phyloP scores from a whole-genome alignment of 2,888 invertebrate genomes.

The Emmelina monodactyla region DNA sequence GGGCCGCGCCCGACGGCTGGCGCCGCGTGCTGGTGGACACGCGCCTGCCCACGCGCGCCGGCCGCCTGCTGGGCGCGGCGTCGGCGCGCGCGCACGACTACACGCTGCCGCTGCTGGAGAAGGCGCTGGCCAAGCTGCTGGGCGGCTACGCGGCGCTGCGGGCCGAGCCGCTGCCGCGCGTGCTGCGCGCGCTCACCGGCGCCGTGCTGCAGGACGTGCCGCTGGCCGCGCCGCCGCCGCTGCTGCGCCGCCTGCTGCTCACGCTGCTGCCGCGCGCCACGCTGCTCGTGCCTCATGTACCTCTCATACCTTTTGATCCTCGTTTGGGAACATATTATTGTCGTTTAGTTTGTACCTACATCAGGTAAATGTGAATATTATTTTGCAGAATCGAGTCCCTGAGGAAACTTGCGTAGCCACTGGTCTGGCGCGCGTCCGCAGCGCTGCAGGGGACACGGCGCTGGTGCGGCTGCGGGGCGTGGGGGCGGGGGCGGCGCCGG shows the following conservation, averaged over 20 bases:
- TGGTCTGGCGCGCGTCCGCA: neutral
- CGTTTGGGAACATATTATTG: too few relatives aligned
- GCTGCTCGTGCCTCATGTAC: neutral
- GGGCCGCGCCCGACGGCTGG: slow-evolving; percentile 80
- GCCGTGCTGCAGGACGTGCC: neutral
- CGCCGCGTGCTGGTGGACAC: slow-evolving; percentile 79
- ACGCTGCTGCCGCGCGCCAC: neutral
- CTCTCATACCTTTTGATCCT: too few relatives aligned
- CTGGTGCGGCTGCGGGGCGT: neutral
- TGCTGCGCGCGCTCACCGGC: neutral
- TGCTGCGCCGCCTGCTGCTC: neutral
- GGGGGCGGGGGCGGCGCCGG: neutral
- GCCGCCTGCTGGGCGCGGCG: slow-evolving; percentile 55
- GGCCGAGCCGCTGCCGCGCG: neutral
- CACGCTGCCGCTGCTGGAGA: slow-evolving; percentile 80
- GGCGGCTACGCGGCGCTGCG: neutral
- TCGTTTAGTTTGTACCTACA: too few relatives aligned
- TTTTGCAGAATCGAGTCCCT: too few relatives aligned
- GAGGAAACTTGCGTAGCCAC: too few relatives aligned
- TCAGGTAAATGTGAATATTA: too few relatives aligned
- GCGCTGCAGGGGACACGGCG: neutral
- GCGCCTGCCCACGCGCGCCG: slow-evolving; percentile 74
- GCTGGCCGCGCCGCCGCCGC: neutral
- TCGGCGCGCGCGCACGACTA: slow-evolving; percentile 59
- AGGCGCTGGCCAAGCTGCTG: slow-evolving; percentile 78